These are phyloP conservation scores for Agapornis roseicollis DNA, from an alignment of 2,113 vertebrate genomes.

Conservation along the genomic window DNA sequence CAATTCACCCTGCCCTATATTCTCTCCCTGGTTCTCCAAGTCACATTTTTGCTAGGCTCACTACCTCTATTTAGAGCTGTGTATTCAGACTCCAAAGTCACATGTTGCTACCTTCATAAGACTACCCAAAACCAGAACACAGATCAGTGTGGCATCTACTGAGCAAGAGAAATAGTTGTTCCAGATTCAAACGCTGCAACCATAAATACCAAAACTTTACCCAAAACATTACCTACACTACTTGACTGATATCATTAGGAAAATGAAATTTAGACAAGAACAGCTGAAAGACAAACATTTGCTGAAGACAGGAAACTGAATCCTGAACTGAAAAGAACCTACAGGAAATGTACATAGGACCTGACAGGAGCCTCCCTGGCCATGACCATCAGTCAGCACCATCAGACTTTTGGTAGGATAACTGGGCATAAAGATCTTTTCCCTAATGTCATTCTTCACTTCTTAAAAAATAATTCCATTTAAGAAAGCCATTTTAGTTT, in stretches of 20 bases:
- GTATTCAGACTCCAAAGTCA: neutral
- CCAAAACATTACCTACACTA: neutral
- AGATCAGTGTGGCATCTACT: neutral
- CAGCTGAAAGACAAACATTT: neutral
- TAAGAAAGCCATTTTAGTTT: neutral
- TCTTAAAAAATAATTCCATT: neutral
- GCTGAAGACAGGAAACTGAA: neutral
- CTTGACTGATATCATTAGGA: neutral
- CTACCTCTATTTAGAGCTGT: neutral
- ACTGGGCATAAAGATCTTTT: neutral
- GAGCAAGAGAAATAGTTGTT: neutral
- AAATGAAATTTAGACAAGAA: neutral
- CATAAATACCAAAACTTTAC: neutral
- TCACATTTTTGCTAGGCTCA: neutral
- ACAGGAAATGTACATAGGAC: neutral
- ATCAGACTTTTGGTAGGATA: neutral
- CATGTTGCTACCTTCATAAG: neutral
- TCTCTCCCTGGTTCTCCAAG: neutral
- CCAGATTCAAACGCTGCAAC: neutral
- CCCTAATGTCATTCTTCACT: neutral
- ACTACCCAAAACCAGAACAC: neutral
- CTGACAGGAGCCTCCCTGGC: neutral
- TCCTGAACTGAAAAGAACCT: neutral
- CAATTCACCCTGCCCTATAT: neutral
- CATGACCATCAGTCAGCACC: neutral